These are phyloP conservation scores for Drosophila seclusa DNA, from an alignment of 2,888 invertebrate species.

Conservation along the genomic window DNA sequence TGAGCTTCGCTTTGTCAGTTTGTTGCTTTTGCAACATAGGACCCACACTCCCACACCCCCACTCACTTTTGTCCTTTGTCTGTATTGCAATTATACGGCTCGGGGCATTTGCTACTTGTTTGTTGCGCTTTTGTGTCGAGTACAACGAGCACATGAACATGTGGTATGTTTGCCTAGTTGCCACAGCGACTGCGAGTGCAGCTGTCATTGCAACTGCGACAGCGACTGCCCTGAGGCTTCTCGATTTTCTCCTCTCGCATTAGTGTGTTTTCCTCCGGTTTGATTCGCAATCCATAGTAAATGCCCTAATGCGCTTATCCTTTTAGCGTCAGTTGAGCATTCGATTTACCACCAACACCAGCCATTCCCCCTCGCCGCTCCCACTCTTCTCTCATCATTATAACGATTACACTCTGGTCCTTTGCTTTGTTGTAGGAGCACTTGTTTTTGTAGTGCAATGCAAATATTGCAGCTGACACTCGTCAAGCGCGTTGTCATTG, in stretches of 20 bases:
- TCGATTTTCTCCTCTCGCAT: slow-evolving; percentile 45
- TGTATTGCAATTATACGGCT: slow-evolving; percentile 45
- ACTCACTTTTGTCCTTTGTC: slow-evolving; percentile 52
- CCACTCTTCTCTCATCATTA: background rate
- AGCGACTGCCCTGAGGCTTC: slow-evolving; percentile 47
- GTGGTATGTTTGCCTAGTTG: slow-evolving; percentile 65
- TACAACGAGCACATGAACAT: slow-evolving; percentile 54
- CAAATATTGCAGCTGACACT: slow-evolving; percentile 70
- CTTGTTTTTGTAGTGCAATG: slow-evolving; percentile 62
- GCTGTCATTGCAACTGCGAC: slow-evolving; percentile 22
- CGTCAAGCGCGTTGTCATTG: slow-evolving; percentile 48
- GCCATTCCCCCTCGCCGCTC: background rate
- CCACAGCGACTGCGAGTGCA: slow-evolving; percentile 4
- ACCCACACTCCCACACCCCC: background rate
- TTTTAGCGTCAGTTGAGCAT: slow-evolving; percentile 71
- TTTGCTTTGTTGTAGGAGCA: background rate
- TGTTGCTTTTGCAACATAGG: slow-evolving; percentile 8
- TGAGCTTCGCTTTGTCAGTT: slow-evolving; percentile 36
- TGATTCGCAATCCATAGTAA: slow-evolving; percentile 71
- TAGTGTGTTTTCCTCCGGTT: slow-evolving; percentile 30
- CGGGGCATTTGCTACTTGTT: slow-evolving; percentile 62
- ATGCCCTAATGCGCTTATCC: slow-evolving; percentile 78
- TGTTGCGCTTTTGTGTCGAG: slow-evolving; percentile 75
- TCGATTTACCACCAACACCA: slow-evolving; percentile 36
- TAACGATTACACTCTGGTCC: slow-evolving; percentile 13